Conservation (phyloP, 2,797 vertebrate genomes). For the Hafferia zeledoni region DNA sequence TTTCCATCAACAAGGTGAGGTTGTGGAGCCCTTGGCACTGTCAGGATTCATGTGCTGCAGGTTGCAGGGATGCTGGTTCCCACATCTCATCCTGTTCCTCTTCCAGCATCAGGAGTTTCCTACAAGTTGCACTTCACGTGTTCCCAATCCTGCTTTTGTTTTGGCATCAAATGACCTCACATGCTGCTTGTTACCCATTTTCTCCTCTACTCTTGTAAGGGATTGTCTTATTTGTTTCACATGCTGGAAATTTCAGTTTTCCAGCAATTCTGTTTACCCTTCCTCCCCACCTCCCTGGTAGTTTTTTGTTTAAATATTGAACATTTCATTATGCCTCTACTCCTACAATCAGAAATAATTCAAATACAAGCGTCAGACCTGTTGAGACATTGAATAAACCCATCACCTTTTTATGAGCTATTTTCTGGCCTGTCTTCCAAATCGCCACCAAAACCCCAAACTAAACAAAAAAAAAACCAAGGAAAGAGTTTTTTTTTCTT, state of each 20-base stretch:
- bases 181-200: accelerated
- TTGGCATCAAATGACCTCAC: not conserved
- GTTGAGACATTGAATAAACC: not conserved
- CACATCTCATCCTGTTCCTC: accelerated
- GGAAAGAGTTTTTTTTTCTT: not conserved
- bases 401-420: not conserved
- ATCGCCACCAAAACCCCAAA: not conserved
- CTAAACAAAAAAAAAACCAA: not conserved
- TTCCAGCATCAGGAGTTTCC: not conserved
- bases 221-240: not conserved
- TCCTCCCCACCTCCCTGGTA: not conserved
- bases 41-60: not conserved
- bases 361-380: not conserved
- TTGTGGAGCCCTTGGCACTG: not conserved
- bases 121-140: accelerated
- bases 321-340: not conserved
- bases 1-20: not conserved
- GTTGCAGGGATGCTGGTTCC: not conserved
- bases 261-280: not conserved
- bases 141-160: not conserved
- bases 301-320: not conserved
- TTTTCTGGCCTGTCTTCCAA: not conserved
- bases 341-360: not conserved
- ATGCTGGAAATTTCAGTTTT: not conserved
- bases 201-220: not conserved